Conservation (phyloP, 2,113 vertebrate species). For the Bostrychus sinensis region DNA sequence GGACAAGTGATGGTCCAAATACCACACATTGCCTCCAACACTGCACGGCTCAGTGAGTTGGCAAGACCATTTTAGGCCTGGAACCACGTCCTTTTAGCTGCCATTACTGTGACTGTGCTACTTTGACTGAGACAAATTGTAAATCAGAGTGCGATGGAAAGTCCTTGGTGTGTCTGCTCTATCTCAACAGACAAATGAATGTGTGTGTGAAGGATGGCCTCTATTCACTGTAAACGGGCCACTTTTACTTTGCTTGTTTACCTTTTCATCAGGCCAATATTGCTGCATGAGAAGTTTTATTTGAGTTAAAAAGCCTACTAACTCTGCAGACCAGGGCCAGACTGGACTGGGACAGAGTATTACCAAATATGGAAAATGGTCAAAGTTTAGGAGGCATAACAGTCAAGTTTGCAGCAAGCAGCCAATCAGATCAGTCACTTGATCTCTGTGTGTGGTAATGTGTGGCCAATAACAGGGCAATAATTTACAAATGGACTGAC, state of each 20-base stretch:
- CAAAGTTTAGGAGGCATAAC: too few species aligned
- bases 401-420: background rate
- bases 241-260: constrained; percentile 31
- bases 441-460: constrained; percentile 4
- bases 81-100: constrained; percentile 53
- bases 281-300: constrained; percentile 7
- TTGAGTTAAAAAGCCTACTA: background rate
- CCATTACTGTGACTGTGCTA: constrained; percentile 22
- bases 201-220: constrained; percentile 23
- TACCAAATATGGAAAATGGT: background rate
- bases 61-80: constrained; percentile 70
- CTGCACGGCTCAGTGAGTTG: too few species aligned
- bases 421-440: background rate
- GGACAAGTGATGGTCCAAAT: background rate
- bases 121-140: constrained; percentile 65
- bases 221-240: constrained; percentile 37
- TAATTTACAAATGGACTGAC: background rate
- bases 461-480: background rate
- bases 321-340: too few species aligned
- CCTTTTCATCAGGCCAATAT: constrained; percentile 27
- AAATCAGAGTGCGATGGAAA: constrained; percentile 54
- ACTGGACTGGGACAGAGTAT: background rate
- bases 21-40: background rate
- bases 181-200: constrained; percentile 52
- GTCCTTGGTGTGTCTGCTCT: constrained; percentile 67